Conservation (phyloP, 1,140 invertebrate genomes). For the Listronotus bonariensis region DNA sequence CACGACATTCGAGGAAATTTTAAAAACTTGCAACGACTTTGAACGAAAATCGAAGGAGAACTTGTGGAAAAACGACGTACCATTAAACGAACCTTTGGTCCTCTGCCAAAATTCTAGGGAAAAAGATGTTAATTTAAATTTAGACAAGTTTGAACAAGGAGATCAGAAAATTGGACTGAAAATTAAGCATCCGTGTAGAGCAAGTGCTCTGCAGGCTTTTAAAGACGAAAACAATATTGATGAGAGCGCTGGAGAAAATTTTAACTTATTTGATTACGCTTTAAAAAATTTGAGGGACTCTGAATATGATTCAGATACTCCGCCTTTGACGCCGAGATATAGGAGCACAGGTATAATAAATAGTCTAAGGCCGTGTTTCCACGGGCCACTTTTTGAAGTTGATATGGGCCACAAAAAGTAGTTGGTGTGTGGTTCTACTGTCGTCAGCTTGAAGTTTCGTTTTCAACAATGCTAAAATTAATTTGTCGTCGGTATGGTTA, state of each 20-base stretch:
- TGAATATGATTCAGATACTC: background rate
- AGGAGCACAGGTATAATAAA: background rate
- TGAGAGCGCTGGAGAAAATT: background rate
- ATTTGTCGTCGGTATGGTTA: too few species aligned
- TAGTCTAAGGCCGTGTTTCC: too few species aligned
- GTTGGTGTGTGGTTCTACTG: too few species aligned
- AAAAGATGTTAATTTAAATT: background rate
- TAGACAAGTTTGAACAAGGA: conserved; percentile 6
- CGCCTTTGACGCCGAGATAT: background rate
- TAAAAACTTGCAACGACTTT: conserved; percentile 22
- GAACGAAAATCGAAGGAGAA: conserved; percentile 16
- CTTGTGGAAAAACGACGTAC: conserved; percentile 11
- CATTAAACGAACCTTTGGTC: conserved; percentile 4
- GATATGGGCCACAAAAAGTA: too few species aligned
- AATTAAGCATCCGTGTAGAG: background rate
- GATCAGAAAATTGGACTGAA: background rate
- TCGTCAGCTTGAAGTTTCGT: too few species aligned
- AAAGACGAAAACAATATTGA: background rate
- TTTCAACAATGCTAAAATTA: too few species aligned
- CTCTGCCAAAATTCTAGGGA: background rate
- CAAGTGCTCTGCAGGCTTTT: background rate
- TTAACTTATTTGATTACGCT: conserved; percentile 11
- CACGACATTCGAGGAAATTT: conserved; percentile 17
- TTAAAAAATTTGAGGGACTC: conserved; percentile 2
- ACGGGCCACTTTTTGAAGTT: too few species aligned